Evolutionary conservation across 2,797 vertebrate genomes (phyloP).

Genomic region (Sus cebifrons): DNA sequence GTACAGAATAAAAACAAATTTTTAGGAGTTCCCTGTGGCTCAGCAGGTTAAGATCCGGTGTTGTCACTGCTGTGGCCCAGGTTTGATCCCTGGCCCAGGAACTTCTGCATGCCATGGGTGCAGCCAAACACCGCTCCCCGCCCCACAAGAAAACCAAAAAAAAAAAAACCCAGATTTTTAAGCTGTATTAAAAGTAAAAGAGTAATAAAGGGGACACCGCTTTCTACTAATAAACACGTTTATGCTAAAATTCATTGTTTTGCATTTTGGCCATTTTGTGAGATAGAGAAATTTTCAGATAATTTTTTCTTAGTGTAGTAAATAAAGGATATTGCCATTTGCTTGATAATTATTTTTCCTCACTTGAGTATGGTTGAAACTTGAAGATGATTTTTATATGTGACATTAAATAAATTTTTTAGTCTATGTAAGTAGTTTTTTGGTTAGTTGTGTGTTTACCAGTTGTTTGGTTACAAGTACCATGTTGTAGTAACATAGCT

Average conservation of each 20-base stretch:
- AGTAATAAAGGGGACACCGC: background rate
- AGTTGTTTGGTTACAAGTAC: conserved; percentile 15
- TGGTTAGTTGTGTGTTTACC: conserved; percentile 40
- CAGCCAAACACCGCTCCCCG: too few species aligned
- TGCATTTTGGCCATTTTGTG: conserved; percentile 28
- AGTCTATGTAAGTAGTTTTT: background rate
- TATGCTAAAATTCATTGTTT: conserved; percentile 39
- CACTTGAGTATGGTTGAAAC: conserved; percentile 40
- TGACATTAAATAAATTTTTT: conserved; percentile 22
- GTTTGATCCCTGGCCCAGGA: too few species aligned
- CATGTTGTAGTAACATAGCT: conserved; percentile 39
- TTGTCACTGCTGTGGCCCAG: too few species aligned
- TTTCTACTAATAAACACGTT: conserved; percentile 54
- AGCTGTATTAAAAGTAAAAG: conserved; percentile 17
- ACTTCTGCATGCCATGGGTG: too few species aligned
- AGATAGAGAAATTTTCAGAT: background rate
- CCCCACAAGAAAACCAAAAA: too few species aligned
- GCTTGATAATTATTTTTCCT: conserved; percentile 37
- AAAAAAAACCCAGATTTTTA: background rate
- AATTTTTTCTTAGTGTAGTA: background rate
- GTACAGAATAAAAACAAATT: background rate
- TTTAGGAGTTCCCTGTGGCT: background rate
- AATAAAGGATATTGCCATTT: conserved; percentile 60
- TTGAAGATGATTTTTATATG: conserved; percentile 44
- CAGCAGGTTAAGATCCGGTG: too few species aligned